Evolutionary conservation across 2,113 vertebrate species (phyloP).

Genomic region (Brachypodius melanocephalos): DNA sequence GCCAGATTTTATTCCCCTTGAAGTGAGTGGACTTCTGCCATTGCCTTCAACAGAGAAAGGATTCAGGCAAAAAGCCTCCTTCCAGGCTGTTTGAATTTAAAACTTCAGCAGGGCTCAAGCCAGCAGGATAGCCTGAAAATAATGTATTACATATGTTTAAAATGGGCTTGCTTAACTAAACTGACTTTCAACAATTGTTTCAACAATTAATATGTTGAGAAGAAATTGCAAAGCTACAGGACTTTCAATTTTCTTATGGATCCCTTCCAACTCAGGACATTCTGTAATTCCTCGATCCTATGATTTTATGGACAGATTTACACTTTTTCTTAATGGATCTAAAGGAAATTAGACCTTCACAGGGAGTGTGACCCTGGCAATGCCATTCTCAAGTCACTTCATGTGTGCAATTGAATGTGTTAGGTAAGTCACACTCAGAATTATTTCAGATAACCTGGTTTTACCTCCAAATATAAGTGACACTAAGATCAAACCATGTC

Average conservation of each 20-base stretch:
- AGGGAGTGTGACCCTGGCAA: not conserved
- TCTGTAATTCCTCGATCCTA: not conserved
- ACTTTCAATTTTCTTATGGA: not conserved
- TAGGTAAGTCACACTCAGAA: not conserved
- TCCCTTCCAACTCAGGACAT: not conserved
- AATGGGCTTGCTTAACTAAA: not conserved
- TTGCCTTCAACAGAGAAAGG: not conserved
- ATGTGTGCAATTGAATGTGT: not conserved
- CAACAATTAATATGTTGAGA: not conserved
- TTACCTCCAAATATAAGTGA: not conserved
- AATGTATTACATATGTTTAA: not conserved
- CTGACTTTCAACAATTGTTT: not conserved
- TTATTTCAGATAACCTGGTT: not conserved
- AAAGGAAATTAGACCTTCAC: not conserved
- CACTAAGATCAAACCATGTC: not conserved
- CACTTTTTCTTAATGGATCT: not conserved
- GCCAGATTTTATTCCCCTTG: not conserved
- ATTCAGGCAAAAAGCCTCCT: not conserved
- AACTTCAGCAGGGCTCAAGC: not conserved
- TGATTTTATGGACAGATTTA: not conserved
- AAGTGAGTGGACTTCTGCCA: not conserved
- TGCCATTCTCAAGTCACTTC: not conserved
- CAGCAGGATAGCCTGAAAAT: not conserved
- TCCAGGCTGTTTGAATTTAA: not conserved
- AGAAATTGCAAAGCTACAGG: not conserved